Conservation (phyloP, 2,113 vertebrate species). For the Oceanites oceanicus region DNA sequence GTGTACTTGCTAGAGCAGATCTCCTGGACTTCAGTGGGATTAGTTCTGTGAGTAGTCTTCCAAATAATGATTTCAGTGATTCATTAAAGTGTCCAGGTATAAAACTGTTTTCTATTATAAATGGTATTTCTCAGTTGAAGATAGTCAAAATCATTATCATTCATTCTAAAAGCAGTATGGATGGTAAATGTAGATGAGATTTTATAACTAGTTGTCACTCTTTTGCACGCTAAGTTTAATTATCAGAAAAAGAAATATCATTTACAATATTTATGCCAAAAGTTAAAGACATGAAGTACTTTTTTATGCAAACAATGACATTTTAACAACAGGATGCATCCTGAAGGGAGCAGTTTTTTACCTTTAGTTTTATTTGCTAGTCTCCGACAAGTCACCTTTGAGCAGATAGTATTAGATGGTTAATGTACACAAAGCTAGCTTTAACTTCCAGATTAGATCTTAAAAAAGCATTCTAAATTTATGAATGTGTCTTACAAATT, state of each 20-base stretch:
- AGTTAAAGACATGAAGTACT: conserved; percentile 4
- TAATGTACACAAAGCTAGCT: background rate
- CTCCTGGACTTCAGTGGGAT: background rate
- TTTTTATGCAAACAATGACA: conserved; percentile 19
- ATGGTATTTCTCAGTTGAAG: background rate
- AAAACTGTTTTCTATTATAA: background rate
- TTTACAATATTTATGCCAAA: conserved; percentile 30
- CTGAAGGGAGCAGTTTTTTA: background rate
- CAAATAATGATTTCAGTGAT: background rate
- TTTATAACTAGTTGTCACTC: conserved; percentile 6
- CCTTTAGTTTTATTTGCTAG: background rate
- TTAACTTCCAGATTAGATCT: background rate
- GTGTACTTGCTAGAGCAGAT: background rate
- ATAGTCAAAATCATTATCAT: background rate
- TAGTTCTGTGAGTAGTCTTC: background rate
- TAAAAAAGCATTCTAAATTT: background rate
- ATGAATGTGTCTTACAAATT: background rate
- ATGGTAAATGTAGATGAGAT: conserved; percentile 18
- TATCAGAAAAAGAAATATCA: conserved; percentile 3
- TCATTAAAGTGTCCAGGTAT: background rate
- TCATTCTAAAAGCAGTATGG: background rate
- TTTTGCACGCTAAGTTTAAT: background rate
- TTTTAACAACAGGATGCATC: conserved; percentile 17
- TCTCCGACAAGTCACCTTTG: background rate
- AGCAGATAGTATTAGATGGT: background rate